phyloP scores from a whole-genome alignment of 1,140 invertebrate genomes.

The Bombus huntii region DNA sequence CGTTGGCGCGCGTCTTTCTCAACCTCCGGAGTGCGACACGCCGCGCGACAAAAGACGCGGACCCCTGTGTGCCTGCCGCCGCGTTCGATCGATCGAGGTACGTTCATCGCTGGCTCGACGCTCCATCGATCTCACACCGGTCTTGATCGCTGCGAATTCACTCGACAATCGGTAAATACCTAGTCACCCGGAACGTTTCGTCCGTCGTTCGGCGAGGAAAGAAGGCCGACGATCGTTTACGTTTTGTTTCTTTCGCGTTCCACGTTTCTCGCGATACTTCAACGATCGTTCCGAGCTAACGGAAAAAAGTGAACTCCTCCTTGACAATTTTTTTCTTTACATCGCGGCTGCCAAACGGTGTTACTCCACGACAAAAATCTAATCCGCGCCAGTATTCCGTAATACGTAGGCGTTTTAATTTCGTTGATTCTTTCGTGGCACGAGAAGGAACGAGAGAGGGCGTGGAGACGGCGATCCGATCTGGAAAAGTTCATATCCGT shows the following conservation, averaged over 20 bases:
- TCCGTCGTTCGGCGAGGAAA: not conserved
- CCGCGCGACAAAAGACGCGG: not conserved
- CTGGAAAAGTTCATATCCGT: not conserved
- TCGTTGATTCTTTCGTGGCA: not conserved
- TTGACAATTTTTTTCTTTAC: not conserved
- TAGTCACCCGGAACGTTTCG: not conserved
- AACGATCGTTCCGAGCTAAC: not conserved
- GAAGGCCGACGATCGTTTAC: not conserved
- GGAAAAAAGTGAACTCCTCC: not conserved
- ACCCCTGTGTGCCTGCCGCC: not conserved
- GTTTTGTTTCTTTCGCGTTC: not conserved
- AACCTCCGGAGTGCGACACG: not conserved
- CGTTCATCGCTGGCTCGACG: slow-evolving; percentile 1
- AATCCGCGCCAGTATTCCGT: not conserved
- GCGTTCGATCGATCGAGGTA: slow-evolving; percentile 32
- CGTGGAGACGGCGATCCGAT: not conserved
- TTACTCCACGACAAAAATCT: not conserved
- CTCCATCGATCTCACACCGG: not conserved
- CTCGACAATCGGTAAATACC: not conserved
- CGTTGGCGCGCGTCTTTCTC: not conserved
- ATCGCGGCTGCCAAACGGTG: not conserved
- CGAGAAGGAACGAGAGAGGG: no score
- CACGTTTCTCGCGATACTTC: not conserved
- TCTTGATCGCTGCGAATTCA: not conserved
- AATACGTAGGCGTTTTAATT: not conserved